Base-by-base conservation (phyloP, 2,797 vertebrate genomes). In the Peromyscus aztecus region DNA sequence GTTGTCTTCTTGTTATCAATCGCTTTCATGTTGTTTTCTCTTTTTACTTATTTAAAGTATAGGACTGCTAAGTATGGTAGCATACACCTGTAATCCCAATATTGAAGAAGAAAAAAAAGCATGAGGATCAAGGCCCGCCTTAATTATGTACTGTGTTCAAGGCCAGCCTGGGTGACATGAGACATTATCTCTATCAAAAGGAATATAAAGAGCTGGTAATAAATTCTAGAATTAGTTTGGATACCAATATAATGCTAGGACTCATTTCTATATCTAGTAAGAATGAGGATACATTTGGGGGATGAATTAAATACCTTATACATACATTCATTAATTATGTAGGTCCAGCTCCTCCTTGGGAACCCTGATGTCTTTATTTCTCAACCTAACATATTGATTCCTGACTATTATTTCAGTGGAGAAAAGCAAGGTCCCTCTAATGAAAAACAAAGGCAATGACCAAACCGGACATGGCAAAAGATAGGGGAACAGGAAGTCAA, bases 211-310 rank as follows among this genome's bases (percentile, higher is more conserved):
- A 94, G 55, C 3, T 65, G n/a, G 75, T 19, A 43, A 57, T 93
- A 63, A 85, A 59, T 84, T 89, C 31, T 76, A 77, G 91, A 71
- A 29, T 81, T 43, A 89, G 14, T 80, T 69, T 77, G 9, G 92
- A 84, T 63, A 34, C 40, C 46, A 49, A 43, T 43, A 90, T 37
- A 34, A 31, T 4, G 6, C 17, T 61, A 52, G 2, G 9, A 27
- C 8, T 89, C 46, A 27, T 11, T 63, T 13, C 14, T 76, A 37
- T 55, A 40, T n/a, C 16, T 6, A 9, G 10, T 57, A 46, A 52
- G 40, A 49, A 75, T 31, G 37, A n/a, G 16, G 24, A 63, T 3
- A n/a, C 16, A 55, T 75, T 59, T 71, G 67, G 34, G n/a, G 77
- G 27, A 55, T 63, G 16, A 82, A 83, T 92, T 34, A 92, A 90